A percentile compares a stretch with the other conserved stretches of the same genome.
phyloP scores from a whole-genome alignment of 2,888 invertebrate species.

The Chromoteleia sp. region DNA sequence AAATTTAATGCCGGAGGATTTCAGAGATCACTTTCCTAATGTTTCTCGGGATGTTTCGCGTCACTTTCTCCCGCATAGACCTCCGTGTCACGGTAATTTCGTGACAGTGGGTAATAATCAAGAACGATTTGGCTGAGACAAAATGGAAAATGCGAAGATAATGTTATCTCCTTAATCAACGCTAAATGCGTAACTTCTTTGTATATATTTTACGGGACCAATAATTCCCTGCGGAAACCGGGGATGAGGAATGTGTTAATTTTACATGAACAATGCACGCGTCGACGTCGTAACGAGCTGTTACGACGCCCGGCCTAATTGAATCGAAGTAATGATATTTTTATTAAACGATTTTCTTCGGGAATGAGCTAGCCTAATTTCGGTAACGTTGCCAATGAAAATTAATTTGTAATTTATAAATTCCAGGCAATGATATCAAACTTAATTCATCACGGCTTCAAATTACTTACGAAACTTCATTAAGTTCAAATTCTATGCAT shows the following conservation, averaged over 20 bases:
- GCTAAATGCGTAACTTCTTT: constrained; percentile 4
- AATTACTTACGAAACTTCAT: constrained; percentile 71
- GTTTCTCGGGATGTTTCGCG: constrained; percentile 48
- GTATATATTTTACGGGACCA: no score
- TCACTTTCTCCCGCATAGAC: constrained; percentile 9
- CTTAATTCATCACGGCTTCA: constrained; percentile 70
- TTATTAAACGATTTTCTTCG: constrained; percentile 36
- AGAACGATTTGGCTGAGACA: constrained; percentile 54
- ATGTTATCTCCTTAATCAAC: constrained; percentile 22
- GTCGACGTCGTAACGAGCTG: neutral
- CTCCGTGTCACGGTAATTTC: constrained; percentile 51
- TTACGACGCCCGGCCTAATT: neutral
- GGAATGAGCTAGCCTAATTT: constrained; percentile 32
- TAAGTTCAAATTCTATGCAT: constrained; percentile 71
- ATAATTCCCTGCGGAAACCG: neutral
- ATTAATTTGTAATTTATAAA: constrained; percentile 69
- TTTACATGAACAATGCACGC: constrained; percentile 6
- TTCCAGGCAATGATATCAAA: constrained; percentile 68
- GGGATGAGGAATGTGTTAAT: constrained; percentile 13
- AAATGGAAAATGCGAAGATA: constrained; percentile 30
- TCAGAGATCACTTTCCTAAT: constrained; percentile 58
- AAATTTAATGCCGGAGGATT: constrained; percentile 63
- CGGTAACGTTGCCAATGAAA: constrained; percentile 59
- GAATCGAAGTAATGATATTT: constrained; percentile 35
- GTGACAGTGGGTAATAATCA: constrained; percentile 73